Percentiles rank a stretch among this genome's conserved stretches.
These are phyloP conservation scores for Botia almorhae DNA, from an alignment of 2,797 vertebrate genomes.

Conservation along the genomic window DNA sequence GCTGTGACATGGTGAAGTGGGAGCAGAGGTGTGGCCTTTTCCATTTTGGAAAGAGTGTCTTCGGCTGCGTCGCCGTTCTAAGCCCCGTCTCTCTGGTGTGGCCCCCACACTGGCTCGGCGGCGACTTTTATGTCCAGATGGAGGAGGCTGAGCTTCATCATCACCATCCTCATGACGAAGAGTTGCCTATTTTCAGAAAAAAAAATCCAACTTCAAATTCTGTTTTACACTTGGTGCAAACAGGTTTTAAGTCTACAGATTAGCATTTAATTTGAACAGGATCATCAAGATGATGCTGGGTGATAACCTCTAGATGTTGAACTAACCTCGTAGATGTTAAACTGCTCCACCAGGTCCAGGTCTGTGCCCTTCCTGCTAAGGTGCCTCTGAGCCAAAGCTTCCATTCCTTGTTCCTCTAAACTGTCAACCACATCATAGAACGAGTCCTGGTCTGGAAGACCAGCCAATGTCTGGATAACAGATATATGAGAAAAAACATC, in stretches of 20 bases:
- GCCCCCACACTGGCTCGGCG: conserved; percentile 86
- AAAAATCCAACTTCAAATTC: background rate
- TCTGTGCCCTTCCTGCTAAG: conserved; percentile 93
- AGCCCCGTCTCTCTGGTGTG: conserved; percentile 78
- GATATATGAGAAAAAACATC: background rate
- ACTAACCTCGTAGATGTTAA: conserved; percentile 95
- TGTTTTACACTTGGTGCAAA: too few species aligned
- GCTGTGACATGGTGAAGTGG: conserved; percentile 79
- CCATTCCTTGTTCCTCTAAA: conserved; percentile 93
- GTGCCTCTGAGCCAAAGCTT: conserved; percentile 87
- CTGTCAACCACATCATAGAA: conserved; percentile 96
- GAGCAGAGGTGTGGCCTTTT: conserved; percentile 83
- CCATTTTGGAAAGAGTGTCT: conserved; percentile 88
- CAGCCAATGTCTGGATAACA: conserved; percentile 84
- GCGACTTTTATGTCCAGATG: conserved; percentile 82
- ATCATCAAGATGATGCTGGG: background rate
- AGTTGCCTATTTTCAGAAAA: conserved; percentile 73
- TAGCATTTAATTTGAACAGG: conserved; percentile 5
- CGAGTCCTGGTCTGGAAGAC: conserved; percentile 93
- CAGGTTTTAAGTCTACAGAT: background rate
- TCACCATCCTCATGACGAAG: conserved; percentile 91
- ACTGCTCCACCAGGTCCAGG: conserved; percentile 93
- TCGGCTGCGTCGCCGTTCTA: conserved; percentile 90
- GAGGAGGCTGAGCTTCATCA: conserved; percentile 78
- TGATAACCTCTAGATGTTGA: too few species aligned